Evolutionary conservation across 2,888 invertebrate genomes (phyloP).

Genomic region (Copidosoma aretas): DNA sequence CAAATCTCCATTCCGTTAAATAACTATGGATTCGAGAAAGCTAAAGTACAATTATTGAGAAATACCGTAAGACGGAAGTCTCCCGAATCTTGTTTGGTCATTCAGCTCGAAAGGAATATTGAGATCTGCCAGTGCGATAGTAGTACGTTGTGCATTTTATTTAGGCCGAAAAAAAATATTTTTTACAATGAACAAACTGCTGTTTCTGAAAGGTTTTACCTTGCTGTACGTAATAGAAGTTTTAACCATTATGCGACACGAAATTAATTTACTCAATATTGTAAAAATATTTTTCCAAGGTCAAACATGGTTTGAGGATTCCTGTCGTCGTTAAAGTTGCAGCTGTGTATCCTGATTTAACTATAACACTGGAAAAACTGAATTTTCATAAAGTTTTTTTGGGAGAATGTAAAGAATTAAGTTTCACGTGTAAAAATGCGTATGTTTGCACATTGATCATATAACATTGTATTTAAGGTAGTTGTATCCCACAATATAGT

Average conservation of each 20-base stretch:
- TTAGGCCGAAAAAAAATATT: constrained; percentile 64
- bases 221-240: constrained; percentile 17
- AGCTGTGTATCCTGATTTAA: constrained; percentile 68
- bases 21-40: constrained; percentile 67
- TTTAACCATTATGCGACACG: too few relatives aligned
- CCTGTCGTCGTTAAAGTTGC: constrained; percentile 65
- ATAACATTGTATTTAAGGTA: too few relatives aligned
- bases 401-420: constrained; percentile 67
- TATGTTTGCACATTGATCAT: constrained; percentile 46
- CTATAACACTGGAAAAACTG: constrained; percentile 61
- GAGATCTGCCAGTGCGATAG: constrained; percentile 64
- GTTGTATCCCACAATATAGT: too few relatives aligned
- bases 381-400: constrained; percentile 69
- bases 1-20: constrained; percentile 50
- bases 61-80: constrained; percentile 41
- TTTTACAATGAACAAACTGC: constrained; percentile 15
- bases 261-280: not conserved
- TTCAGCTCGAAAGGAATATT: constrained; percentile 56
- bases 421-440: constrained; percentile 68
- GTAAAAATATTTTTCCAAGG: not conserved
- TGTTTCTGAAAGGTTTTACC: constrained; percentile 21
- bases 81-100: constrained; percentile 51
- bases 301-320: too few relatives aligned
- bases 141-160: constrained; percentile 64
- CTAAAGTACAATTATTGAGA: constrained; percentile 61